Percentiles rank a stretch among this genome's conserved stretches.
Conservation (phyloP, 2,888 invertebrate species). For the Nebria salina region DNA sequence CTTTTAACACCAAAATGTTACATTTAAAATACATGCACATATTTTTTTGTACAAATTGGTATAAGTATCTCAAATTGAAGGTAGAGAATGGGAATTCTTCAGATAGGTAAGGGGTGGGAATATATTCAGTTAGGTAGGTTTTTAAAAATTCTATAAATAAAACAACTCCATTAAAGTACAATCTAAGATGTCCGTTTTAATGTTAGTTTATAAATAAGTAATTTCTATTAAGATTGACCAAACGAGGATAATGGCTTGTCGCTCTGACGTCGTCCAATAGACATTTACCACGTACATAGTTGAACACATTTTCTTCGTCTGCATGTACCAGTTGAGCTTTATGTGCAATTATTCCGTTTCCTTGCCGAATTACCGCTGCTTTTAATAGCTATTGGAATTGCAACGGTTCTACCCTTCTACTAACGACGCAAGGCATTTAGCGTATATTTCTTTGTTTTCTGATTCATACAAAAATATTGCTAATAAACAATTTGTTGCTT, state of each 20-base stretch:
- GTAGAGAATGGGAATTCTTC: no score
- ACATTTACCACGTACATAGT: conserved; percentile 14
- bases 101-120: no score
- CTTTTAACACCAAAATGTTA: no score
- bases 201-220: background rate
- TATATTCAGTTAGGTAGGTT: background rate
- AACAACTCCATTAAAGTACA: background rate
- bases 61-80: no score
- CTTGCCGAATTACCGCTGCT: conserved; percentile 26
- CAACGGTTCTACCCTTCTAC: conserved; percentile 2
- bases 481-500: background rate
- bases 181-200: background rate
- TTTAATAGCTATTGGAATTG: conserved; percentile 33
- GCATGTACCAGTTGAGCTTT: conserved; percentile 18
- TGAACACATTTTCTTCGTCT: background rate
- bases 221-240: background rate
- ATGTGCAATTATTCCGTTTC: conserved; percentile 35
- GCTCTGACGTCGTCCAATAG: conserved; percentile 10
- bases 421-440: background rate
- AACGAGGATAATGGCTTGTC: background rate
- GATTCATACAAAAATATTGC: background rate
- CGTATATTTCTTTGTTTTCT: background rate
- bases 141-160: background rate
- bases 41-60: no score
- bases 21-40: no score